A percentile compares a stretch with the other conserved stretches of the same genome.
phyloP scores from a whole-genome alignment of 2,888 invertebrate species.

The Tromatobia lineatoria region DNA sequence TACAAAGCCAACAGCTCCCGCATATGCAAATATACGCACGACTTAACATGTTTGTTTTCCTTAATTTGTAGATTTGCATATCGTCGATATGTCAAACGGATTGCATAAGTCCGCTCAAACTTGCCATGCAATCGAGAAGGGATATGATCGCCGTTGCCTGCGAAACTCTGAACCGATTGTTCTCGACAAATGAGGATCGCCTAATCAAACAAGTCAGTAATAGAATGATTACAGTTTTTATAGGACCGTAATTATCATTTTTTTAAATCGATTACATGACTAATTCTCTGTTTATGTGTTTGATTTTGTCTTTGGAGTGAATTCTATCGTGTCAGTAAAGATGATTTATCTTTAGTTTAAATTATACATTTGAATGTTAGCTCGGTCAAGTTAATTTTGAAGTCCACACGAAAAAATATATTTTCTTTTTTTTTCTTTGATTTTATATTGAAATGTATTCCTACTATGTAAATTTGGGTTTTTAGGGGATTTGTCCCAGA shows the following conservation, averaged over 20 bases:
- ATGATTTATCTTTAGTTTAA: too few relatives aligned
- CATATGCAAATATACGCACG: background rate
- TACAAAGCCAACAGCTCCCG: background rate
- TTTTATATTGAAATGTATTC: too few relatives aligned
- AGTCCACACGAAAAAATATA: too few relatives aligned
- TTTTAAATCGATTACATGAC: background rate
- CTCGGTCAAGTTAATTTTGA: too few relatives aligned
- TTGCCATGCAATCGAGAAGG: conserved; percentile 94
- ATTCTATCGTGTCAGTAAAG: too few relatives aligned
- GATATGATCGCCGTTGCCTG: conserved; percentile 95
- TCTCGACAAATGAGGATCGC: conserved; percentile 90
- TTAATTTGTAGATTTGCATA: conserved; percentile 90
- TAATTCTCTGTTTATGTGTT: background rate
- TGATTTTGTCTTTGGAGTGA: background rate
- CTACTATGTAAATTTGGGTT: too few relatives aligned
- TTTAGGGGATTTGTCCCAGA: too few relatives aligned
- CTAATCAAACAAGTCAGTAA: conserved; percentile 88
- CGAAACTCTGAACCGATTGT: conserved; percentile 95
- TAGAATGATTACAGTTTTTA: conserved; percentile 12
- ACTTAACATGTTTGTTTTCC: conserved; percentile 39
- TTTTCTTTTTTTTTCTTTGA: too few relatives aligned
- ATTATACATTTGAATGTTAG: too few relatives aligned
- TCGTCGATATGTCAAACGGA: conserved; percentile 94
- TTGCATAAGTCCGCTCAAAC: conserved; percentile 95
- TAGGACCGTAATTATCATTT: background rate